phyloP scores from a whole-genome alignment of 2,888 invertebrate genomes.

The Drosophila meridionalis region DNA sequence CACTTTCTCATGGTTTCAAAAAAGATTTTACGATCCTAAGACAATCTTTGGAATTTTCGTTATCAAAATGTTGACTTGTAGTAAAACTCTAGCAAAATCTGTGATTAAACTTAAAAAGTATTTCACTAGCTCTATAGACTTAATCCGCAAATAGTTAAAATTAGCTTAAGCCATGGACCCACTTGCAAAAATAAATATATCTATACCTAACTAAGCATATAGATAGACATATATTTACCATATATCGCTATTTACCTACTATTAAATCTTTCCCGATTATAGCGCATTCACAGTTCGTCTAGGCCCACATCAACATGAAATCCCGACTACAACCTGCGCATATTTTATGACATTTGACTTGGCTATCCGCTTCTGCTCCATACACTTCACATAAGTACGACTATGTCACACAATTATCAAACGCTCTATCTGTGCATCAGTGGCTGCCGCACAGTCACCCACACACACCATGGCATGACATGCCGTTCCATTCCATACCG shows the following conservation, averaged over 20 bases:
- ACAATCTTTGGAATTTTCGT: too few relatives aligned
- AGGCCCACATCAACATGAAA: background rate
- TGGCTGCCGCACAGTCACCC: constrained; percentile 8
- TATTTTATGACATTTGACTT: constrained; percentile 34
- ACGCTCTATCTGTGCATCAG: constrained; percentile 71
- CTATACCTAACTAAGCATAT: too few relatives aligned
- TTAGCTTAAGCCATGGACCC: too few relatives aligned
- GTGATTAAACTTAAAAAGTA: too few relatives aligned
- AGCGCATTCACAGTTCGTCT: constrained; percentile 23
- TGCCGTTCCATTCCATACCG: background rate
- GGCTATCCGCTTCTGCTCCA: constrained; percentile 38
- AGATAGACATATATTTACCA: too few relatives aligned
- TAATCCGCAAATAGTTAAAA: too few relatives aligned
- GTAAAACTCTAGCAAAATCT: too few relatives aligned
- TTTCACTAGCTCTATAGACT: too few relatives aligned
- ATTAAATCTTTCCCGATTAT: background rate
- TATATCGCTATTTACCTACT: background rate
- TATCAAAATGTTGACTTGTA: too few relatives aligned
- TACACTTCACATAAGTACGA: constrained; percentile 41
- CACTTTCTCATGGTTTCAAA: too few relatives aligned
- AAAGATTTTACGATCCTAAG: too few relatives aligned
- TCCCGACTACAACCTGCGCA: background rate
- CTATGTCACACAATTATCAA: constrained; percentile 72
- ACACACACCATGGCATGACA: background rate
- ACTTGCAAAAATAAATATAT: too few relatives aligned